Percentiles rank a stretch among this genome's conserved stretches.
These are phyloP conservation scores for Cordylochernes scorpioides DNA, from an alignment of 2,888 invertebrate species.

Conservation along the genomic window DNA sequence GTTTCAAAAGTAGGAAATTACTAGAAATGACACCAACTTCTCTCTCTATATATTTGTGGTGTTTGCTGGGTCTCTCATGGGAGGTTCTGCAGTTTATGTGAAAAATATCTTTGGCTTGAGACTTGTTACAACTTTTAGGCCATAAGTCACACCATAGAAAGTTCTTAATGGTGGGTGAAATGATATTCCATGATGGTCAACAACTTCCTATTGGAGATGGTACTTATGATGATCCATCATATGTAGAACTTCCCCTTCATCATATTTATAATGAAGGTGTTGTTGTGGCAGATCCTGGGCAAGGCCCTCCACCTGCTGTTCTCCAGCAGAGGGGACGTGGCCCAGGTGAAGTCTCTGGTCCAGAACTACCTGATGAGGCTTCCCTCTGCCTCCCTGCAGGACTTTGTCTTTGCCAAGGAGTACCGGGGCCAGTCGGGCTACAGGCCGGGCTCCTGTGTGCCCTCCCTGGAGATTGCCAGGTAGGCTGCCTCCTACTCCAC, in stretches of 20 bases:
- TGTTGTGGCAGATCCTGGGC: conserved; percentile 42
- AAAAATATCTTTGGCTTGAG: no score
- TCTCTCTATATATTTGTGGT: no score
- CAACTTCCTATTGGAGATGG: no score
- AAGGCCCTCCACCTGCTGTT: conserved; percentile 58
- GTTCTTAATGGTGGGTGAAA: no score
- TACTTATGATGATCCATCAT: background rate
- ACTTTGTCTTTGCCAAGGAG: conserved; percentile 78
- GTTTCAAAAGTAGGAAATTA: no score
- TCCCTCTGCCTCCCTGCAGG: conserved; percentile 42
- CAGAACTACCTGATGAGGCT: conserved; percentile 45
- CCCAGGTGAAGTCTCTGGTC: conserved; percentile 47
- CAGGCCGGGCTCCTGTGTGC: conserved; percentile 62
- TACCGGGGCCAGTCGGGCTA: conserved; percentile 66
- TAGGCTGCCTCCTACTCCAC: no score
- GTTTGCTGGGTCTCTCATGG: no score
- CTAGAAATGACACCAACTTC: no score
- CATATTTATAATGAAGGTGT: background rate
- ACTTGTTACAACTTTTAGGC: no score
- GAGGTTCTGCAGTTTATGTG: no score
- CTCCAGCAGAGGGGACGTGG: conserved; percentile 48
- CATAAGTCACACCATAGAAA: no score
- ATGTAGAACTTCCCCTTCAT: background rate
- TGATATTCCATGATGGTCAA: no score
- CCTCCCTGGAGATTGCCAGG: conserved; percentile 72